Evolutionary conservation across 2,888 invertebrate genomes (phyloP), one percentile per base, ranked within the genome.

Genomic region (Iphiclides podalirius): DNA sequence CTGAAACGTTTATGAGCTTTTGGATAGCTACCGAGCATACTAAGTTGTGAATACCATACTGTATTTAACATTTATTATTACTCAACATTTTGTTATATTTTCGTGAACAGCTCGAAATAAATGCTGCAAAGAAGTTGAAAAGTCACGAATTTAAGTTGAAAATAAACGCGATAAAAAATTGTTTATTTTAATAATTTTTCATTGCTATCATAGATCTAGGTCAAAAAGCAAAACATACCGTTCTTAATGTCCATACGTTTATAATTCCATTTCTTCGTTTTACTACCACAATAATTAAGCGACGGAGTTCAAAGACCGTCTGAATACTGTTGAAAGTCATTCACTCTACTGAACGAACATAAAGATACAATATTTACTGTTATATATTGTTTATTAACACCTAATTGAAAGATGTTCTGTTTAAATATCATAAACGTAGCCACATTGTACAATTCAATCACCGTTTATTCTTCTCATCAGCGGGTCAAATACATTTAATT

Each of bases 231-330:
- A 16, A 33, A 17, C 7, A 31, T 28, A 16, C 31, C 12, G 12
- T 33, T n/a, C 15, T 34, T 33, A 16, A 16, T 33, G 17, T 13
- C 15, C 6, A 31, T 16, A 9, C 9, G 16, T 42, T 17, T 4
- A 31, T 40, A 13, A 37, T 17, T 37, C 17, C 20, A 37, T 42
- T 42, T 37, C 47, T 43, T 14, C 37, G 12, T 43, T 46, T 38
- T 48, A 49, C 42, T 23, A 38, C 16, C 26, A 4, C 34, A 39
- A 33, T 33, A 36, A 40, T 36, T 40, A 50, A 12, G 20, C 9
- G 28, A 8, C 7, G 1, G 17, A 20, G 50, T 44, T 50, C 50
- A 36, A 45, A 35, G 50, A 40, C 50, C 50, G 39, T n/a, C 44
- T 17, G 15, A 45, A 50, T 13, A 17, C 35, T 36, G 35, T 36